Percentiles rank a stretch among this genome's conserved stretches.
Conservation (phyloP, 2,113 vertebrate species). For the Aleadryas rufinucha region DNA sequence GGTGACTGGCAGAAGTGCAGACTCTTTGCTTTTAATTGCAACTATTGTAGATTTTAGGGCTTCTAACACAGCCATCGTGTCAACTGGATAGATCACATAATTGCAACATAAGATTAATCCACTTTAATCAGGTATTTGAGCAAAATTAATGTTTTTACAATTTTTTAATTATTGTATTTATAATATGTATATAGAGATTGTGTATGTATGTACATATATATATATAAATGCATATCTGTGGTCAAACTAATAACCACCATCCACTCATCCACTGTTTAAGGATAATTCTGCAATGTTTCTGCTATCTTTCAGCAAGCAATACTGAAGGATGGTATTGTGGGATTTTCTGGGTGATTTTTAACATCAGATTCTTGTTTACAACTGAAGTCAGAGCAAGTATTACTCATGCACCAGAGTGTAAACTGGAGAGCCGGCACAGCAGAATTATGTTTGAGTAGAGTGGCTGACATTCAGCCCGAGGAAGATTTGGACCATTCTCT, state of each 20-base stretch:
- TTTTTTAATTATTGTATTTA: slow-evolving; percentile 39
- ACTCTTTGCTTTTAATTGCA: not conserved
- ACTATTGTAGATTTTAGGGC: not conserved
- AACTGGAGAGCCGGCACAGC: not conserved
- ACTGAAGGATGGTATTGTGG: not conserved
- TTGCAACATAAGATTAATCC: not conserved
- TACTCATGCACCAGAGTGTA: not conserved
- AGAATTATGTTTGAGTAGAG: not conserved
- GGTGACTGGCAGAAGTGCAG: not conserved
- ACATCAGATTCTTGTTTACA: not conserved
- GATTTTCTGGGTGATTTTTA: not conserved
- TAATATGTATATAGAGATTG: slow-evolving; percentile 35
- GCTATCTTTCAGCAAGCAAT: not conserved
- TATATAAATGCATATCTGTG: not conserved
- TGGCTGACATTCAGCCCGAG: not conserved
- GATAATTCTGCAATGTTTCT: not conserved
- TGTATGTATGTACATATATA: not conserved
- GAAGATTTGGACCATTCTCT: not conserved
- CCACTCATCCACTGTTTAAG: not conserved
- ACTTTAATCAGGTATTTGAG: not conserved
- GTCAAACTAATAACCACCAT: not conserved
- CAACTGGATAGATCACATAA: not conserved
- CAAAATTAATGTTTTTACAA: slow-evolving; percentile 49
- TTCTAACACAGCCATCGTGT: not conserved
- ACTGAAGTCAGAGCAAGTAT: not conserved